Conservation (phyloP, 2,113 vertebrate genomes). For the Orientallactaga bullata region DNA sequence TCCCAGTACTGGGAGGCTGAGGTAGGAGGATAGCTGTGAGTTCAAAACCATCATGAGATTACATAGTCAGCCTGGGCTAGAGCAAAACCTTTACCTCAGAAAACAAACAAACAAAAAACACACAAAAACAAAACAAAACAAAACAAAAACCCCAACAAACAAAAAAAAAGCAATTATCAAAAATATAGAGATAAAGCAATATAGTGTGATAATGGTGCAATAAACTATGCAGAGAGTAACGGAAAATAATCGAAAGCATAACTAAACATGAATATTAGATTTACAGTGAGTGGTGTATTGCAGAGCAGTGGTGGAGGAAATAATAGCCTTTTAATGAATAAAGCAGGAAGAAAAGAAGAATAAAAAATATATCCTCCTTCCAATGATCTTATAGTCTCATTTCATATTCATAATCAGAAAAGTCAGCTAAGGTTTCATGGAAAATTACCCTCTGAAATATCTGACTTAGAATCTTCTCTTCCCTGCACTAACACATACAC, state of each 20-base stretch:
- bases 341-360: background rate
- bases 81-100: too few relatives aligned
- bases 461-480: background rate
- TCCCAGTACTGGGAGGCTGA: too few relatives aligned
- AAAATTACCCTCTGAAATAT: background rate
- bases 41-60: too few relatives aligned
- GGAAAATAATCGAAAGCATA: background rate
- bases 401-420: background rate
- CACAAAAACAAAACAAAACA: too few relatives aligned
- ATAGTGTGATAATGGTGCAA: background rate
- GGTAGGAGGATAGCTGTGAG: too few relatives aligned
- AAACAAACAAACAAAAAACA: too few relatives aligned
- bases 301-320: accelerated
- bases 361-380: background rate
- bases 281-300: background rate
- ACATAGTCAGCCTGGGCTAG: too few relatives aligned
- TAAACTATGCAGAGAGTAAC: too few relatives aligned
- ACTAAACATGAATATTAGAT: background rate
- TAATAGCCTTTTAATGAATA: background rate
- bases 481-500: accelerated
- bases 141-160: too few relatives aligned
- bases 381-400: background rate
- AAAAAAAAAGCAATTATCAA: too few relatives aligned
- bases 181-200: background rate
- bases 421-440: background rate